Evolutionary conservation across 2,797 vertebrate species (phyloP).

Genomic region (Lepus oiostolus): DNA sequence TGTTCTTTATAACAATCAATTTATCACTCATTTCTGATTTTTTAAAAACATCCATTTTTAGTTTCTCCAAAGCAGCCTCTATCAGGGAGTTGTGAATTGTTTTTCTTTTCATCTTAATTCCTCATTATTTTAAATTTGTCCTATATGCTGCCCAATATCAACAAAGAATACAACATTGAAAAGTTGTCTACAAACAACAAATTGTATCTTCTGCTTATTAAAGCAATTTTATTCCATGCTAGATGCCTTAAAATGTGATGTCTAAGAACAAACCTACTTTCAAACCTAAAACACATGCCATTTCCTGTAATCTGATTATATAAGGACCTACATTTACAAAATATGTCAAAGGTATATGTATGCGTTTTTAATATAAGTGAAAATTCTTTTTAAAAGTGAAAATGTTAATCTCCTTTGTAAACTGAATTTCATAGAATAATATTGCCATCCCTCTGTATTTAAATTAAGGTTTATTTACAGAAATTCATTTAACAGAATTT

Average conservation of each 20-base stretch:
- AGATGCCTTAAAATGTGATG: conserved; percentile 44
- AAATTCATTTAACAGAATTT: conserved; percentile 6
- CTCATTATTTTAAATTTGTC: conserved; percentile 58
- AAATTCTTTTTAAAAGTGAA: conserved; percentile 46
- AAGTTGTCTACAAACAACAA: conserved; percentile 7
- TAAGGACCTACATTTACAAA: conserved; percentile 36
- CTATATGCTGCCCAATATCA: not conserved
- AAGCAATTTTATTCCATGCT: not conserved
- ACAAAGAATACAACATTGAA: not conserved
- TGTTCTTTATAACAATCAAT: conserved; percentile 72
- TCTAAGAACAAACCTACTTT: conserved; percentile 17
- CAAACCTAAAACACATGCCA: conserved; percentile 11
- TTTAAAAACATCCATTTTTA: conserved; percentile 69
- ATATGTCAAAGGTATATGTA: not conserved
- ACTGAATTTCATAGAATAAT: conserved; percentile 26
- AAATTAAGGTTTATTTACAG: conserved; percentile 47
- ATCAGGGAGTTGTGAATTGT: conserved; percentile 11
- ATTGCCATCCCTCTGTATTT: conserved; percentile 29
- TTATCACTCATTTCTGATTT: conserved; percentile 75
- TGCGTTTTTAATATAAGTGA: conserved; percentile 12
- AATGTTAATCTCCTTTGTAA: conserved; percentile 10
- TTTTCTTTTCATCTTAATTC: conserved; percentile 56
- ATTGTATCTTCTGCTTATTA: not conserved
- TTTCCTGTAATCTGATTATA: not conserved
- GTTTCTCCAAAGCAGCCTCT: conserved; percentile 68